Base-by-base conservation (phyloP, 2,113 vertebrate genomes). In the Spilogale gracilis region DNA sequence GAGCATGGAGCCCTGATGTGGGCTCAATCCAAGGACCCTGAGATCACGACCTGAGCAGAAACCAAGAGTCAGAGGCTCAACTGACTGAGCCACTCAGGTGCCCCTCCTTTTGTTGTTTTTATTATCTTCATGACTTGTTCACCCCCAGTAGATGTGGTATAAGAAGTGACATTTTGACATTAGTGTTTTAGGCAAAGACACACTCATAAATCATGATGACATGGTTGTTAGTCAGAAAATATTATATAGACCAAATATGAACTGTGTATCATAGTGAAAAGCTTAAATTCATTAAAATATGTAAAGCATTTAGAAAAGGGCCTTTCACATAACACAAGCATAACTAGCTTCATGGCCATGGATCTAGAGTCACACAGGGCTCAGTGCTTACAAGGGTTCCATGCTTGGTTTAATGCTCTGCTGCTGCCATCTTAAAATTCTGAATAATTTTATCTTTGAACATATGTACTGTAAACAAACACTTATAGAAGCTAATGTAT, bases 101-200 rank as follows among this genome's bases (percentile, higher is more conserved):
- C 58, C 58, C 58, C 58, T 60, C 58, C 18, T 60, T 82, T 89
- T 91, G 61, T 65, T 88, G 27, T 76, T 79, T 82, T 76, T 65
- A 30, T 48, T 56, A 38, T 76, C 27, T 61, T 84, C 18, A 32
- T 78, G 30, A 89, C 12, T 78, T 92, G 67, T 88, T 91, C 17
- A 83, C 58, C 52, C 50, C 50, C 25, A 78, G 30, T 45, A 95
- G 58, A n/a, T n/a, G 71, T 71, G 27, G 21, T 48, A 20, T 67
- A 58, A 90, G 23, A 74, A 94, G 69, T 38, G 50, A 91, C 11
- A 89, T 83, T 88, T 83, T 94, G 89, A 89, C 27, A 78, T 54
- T 83, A 61, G 8, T 48, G 16, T 82, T 91, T 81, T 17, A 63
- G 56, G 27, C 38, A 54, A 89, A 96, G 80, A 25, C 10, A 76